phyloP scores from a whole-genome alignment of 2,888 invertebrate species.

The Eledona agricola region DNA sequence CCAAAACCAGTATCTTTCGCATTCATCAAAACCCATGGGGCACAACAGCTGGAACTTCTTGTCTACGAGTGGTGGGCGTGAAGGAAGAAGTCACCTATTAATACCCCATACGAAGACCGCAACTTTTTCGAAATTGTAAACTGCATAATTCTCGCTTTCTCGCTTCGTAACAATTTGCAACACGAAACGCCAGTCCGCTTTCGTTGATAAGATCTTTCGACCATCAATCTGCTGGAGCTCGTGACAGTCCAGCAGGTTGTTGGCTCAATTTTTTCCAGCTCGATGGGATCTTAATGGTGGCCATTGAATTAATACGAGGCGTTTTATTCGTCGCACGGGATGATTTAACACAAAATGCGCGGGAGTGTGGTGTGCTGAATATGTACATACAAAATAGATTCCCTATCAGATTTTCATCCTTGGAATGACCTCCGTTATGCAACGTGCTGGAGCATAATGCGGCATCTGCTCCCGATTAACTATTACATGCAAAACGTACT shows the following conservation, averaged over 20 bases:
- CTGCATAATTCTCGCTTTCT: constrained; percentile 20
- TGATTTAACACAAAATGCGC: constrained; percentile 6
- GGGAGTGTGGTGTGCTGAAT: no score
- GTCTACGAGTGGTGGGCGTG: no score
- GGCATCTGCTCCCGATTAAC: constrained; percentile 22
- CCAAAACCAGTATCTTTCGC: no score
- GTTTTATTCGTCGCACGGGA: constrained; percentile 4
- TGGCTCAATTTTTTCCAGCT: constrained; percentile 1
- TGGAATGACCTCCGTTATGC: constrained; percentile 25
- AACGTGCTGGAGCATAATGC: constrained; percentile 8
- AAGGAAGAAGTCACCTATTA: no score
- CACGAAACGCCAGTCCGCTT: constrained; percentile 5
- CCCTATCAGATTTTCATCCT: constrained; percentile 20
- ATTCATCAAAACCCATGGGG: no score
- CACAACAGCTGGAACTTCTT: no score
- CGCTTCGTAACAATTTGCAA: constrained; percentile 17
- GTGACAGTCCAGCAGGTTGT: constrained; percentile 8
- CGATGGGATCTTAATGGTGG: constrained; percentile 12
- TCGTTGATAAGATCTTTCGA: no score
- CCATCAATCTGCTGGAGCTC: constrained; percentile 14
- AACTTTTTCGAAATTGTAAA: no score
- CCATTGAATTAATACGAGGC: constrained; percentile 9
- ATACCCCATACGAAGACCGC: no score
- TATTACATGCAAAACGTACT: constrained; percentile 24
- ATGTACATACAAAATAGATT: constrained; percentile 2